Evolutionary conservation across 2,113 vertebrate genomes (phyloP).

Genomic region (Callipepla californica): DNA sequence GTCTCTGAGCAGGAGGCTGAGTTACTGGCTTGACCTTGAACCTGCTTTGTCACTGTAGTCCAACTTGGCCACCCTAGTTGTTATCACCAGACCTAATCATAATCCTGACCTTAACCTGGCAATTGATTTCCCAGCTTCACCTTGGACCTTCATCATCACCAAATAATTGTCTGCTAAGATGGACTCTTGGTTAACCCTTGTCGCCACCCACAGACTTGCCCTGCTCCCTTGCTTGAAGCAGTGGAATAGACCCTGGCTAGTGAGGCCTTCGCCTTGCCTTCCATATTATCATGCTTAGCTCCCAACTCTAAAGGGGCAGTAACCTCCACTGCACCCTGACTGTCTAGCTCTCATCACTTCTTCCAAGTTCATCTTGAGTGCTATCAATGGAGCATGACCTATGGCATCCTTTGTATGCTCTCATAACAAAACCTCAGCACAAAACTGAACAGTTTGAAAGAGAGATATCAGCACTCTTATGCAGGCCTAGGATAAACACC

Average conservation of each 20-base stretch:
- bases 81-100: not conserved
- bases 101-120: not conserved
- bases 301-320: not conserved
- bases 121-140: not conserved
- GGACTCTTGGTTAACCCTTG: not conserved
- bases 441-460: not conserved
- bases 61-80: not conserved
- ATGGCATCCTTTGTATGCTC: not conserved
- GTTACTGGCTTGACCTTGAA: not conserved
- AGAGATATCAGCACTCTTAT: not conserved
- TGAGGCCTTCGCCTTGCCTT: not conserved
- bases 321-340: not conserved
- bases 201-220: not conserved
- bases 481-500: not conserved
- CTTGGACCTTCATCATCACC: not conserved
- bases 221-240: not conserved
- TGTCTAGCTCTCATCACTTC: not conserved
- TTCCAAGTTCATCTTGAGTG: not conserved
- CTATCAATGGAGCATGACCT: rapidly evolving
- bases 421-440: not conserved
- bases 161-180: not conserved
- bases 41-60: not conserved
- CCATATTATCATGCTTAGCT: not conserved
- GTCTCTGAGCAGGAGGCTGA: not conserved
- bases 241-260: not conserved